Conservation (phyloP, 2,797 vertebrate species). For the Premnoplex brunnescens region DNA sequence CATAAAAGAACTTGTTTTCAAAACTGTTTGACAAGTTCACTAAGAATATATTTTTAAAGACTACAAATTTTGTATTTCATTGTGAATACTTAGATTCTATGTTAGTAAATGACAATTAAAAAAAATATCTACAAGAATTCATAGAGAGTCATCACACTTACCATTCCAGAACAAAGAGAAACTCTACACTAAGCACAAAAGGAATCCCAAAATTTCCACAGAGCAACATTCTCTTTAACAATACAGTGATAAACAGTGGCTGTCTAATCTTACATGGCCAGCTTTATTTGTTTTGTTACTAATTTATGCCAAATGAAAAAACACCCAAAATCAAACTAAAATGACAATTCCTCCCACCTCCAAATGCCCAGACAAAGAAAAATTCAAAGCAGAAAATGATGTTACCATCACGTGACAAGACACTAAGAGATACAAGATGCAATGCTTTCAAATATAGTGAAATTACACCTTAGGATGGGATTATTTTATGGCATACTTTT, state of each 20-base stretch:
- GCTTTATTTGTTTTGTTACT: constrained; percentile 41
- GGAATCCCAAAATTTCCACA: constrained; percentile 34
- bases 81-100: background rate
- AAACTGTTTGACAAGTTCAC: background rate
- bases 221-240: background rate
- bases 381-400: background rate
- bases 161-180: background rate
- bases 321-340: background rate
- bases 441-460: background rate
- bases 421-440: background rate
- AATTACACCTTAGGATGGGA: background rate
- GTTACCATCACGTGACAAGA: background rate
- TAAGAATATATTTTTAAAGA: background rate
- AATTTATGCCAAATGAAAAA: background rate
- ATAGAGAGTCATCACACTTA: background rate
- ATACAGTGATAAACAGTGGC: background rate
- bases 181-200: background rate
- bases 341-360: background rate
- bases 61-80: background rate
- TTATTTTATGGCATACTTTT: background rate
- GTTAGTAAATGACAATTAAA: background rate
- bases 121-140: background rate
- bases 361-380: background rate
- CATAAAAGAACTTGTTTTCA: background rate
- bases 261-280: constrained; percentile 24